These are phyloP conservation scores for Xenus cinereus DNA, from an alignment of 2,113 vertebrate species.

Conservation along the genomic window DNA sequence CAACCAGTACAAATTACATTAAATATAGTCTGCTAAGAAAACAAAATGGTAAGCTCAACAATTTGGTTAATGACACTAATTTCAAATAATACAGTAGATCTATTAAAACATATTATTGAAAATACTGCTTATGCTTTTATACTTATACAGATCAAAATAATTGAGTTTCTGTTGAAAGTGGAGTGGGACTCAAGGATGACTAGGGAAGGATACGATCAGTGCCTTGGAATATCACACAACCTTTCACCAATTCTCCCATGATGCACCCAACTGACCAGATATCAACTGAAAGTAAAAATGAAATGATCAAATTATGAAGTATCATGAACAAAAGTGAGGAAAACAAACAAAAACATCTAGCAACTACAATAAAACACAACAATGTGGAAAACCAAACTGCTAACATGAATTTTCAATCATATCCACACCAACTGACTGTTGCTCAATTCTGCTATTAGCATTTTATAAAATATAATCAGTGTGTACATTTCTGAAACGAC, in stretches of 20 bases:
- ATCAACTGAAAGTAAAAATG: conserved; percentile 94
- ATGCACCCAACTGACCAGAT: conserved; percentile 99
- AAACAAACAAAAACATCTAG: conserved; percentile 61
- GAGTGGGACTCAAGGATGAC: conserved; percentile 61
- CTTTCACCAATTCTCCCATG: conserved; percentile 99
- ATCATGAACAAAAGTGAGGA: conserved; percentile 73
- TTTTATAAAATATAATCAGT: background rate
- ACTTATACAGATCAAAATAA: conserved; percentile 1
- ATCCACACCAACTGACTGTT: background rate
- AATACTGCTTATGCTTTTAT: background rate
- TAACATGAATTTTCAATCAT: conserved; percentile 44
- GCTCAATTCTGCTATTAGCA: background rate
- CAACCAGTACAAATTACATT: background rate
- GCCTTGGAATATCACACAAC: conserved; percentile 98
- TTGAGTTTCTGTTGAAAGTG: conserved; percentile 31
- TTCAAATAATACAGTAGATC: conserved; percentile 13
- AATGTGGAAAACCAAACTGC: conserved; percentile 64
- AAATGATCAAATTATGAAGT: conserved; percentile 82
- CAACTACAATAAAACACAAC: conserved; percentile 62
- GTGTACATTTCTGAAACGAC: background rate
- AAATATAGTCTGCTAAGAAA: conserved; percentile 11
- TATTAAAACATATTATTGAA: background rate
- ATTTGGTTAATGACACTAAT: conserved; percentile 61
- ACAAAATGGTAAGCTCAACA: conserved; percentile 10
- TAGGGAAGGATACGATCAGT: conserved; percentile 97